Base-by-base conservation (phyloP, 1,140 invertebrate species). In the Rhagoletis pomonella region DNA sequence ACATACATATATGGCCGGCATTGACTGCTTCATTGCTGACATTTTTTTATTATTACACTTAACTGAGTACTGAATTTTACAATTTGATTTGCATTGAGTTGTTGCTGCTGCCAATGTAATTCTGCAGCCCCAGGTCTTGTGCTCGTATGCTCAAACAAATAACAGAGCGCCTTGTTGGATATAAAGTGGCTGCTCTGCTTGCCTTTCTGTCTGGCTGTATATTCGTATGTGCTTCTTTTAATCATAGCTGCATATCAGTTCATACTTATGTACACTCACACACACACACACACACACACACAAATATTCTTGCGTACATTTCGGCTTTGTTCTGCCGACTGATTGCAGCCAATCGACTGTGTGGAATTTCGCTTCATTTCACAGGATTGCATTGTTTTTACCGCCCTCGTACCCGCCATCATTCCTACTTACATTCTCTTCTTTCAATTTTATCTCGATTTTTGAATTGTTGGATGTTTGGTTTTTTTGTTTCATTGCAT, bases 31-130 rank as follows among this genome's bases (percentile, higher is more conserved):
- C 10, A 5, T 14, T 1, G 73, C 42, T 81, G 73, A 50, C 39
- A 81, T 55, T 81, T 81, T 81, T 81, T 81, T 81, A 81, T 55
- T 81, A 81, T 81, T 81, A n/a, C 73, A 81, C 73, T 19, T 19
- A 81, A 55, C n/a, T 50, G 73, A 81, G 73, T 19, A 47, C 47
- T 81, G 73, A 81, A 81, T 81, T 81, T 55, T 55, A 3, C 73
- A 81, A 81, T 81, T 81, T 81, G 17, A 81, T 81, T 81, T 81
- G 73, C 73, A 81, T 81, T 81, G 73, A 81, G 73, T 29, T 81
- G 73, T 81, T 81, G 73, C 73, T 81, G 73, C 73, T 55, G 47
- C 73, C 47, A 81, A 55, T 81, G 73, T 12, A 58, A 81, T 81
- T 29, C 17, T 58, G 19, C 44, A 3, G 47, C 69, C n/a, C 9